phyloP scores from a whole-genome alignment of 2,888 invertebrate genomes.

The Sarcophaga variegata region DNA sequence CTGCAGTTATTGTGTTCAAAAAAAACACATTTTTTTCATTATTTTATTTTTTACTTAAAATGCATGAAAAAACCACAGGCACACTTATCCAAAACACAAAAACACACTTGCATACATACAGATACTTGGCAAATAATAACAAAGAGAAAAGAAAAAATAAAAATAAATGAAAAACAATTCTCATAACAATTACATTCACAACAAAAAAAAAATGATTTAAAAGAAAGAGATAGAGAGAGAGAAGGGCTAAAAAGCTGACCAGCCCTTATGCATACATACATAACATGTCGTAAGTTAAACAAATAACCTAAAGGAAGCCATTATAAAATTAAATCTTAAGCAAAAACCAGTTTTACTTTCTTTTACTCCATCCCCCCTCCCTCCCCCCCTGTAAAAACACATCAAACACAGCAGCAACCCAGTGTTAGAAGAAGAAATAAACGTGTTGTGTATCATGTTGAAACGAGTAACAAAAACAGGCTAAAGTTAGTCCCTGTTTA shows the following conservation, averaged over 20 bases:
- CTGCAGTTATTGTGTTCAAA: constrained; percentile 64
- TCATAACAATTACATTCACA: neutral
- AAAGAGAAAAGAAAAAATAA: constrained; percentile 25
- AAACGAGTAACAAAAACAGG: too few species aligned
- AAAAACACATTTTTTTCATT: neutral
- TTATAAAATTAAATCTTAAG: constrained; percentile 1
- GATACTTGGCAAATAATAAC: too few species aligned
- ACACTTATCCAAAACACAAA: neutral
- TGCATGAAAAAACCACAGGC: constrained; percentile 5
- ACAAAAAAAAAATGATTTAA: neutral
- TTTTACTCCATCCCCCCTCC: neutral
- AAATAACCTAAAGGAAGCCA: constrained; percentile 33
- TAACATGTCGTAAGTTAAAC: neutral
- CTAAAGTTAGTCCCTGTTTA: neutral
- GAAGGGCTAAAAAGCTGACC: neutral
- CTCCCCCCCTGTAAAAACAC: neutral
- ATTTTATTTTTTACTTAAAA: neutral
- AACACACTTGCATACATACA: neutral
- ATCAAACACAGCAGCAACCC: too few species aligned
- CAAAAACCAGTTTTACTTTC: constrained; percentile 18
- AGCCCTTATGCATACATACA: constrained; percentile 9
- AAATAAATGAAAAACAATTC: constrained; percentile 6
- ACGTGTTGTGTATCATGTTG: too few species aligned
- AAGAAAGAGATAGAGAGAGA: neutral
- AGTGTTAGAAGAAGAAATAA: too few species aligned